Percentiles rank a stretch among this genome's conserved stretches.
Evolutionary conservation across 1,140 invertebrate genomes (phyloP).

Genomic region (Drosophila funebris): DNA sequence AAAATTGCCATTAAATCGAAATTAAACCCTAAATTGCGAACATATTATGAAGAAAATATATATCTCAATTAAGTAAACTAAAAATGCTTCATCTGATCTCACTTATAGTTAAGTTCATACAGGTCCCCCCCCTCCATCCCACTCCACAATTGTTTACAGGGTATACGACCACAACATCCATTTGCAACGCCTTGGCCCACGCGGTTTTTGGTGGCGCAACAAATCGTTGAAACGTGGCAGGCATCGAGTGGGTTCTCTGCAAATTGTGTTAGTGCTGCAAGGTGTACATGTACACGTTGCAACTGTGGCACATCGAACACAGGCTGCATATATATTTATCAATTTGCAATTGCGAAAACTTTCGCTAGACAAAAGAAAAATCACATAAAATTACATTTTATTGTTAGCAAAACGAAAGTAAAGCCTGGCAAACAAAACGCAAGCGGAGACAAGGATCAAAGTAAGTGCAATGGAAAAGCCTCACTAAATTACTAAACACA

Average conservation of each 20-base stretch:
- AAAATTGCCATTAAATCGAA: no score
- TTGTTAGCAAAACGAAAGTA: slow-evolving; percentile 32
- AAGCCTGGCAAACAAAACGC: background rate
- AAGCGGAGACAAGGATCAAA: background rate
- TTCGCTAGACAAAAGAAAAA: slow-evolving; percentile 66
- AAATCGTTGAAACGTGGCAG: slow-evolving; percentile 68
- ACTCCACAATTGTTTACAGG: background rate
- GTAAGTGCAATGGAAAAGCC: slow-evolving; percentile 24
- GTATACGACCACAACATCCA: background rate
- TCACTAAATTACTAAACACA: slow-evolving; percentile 37
- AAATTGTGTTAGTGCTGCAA: slow-evolving; percentile 30
- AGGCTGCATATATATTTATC: slow-evolving; percentile 73
- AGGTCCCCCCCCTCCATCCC: no score
- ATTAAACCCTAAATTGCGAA: no score
- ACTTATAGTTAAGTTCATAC: no score
- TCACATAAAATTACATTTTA: slow-evolving; percentile 76
- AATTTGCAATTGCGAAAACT: slow-evolving; percentile 68
- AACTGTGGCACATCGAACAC: background rate
- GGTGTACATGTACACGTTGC: background rate
- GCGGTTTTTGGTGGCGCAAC: slow-evolving; percentile 51
- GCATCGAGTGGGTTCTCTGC: slow-evolving; percentile 68
- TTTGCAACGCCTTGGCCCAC: background rate
- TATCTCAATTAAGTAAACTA: no score
- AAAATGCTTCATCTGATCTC: no score
- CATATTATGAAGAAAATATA: no score